These are phyloP conservation scores for Bubo scandiacus DNA, from an alignment of 2,113 vertebrate genomes.

Conservation along the genomic window DNA sequence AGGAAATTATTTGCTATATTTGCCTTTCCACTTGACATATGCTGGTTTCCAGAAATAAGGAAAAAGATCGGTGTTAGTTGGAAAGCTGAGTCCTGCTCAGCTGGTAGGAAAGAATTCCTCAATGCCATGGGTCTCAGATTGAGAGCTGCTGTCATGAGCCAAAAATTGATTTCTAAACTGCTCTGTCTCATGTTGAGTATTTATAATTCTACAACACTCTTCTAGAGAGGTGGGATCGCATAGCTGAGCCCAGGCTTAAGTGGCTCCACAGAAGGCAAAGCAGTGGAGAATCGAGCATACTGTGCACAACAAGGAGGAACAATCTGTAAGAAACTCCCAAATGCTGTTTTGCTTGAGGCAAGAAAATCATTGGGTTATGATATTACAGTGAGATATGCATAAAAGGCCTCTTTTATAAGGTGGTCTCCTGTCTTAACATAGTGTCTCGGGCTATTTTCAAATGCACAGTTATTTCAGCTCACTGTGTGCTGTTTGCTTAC, in stretches of 20 bases:
- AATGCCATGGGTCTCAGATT: background rate
- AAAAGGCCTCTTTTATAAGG: background rate
- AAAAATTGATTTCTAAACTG: background rate
- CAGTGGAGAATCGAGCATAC: background rate
- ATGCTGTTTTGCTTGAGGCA: background rate
- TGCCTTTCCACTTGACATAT: background rate
- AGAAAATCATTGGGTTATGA: background rate
- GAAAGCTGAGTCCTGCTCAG: background rate
- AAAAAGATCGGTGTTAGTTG: background rate
- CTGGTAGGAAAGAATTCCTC: background rate
- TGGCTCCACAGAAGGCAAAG: background rate
- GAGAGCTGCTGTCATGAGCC: background rate
- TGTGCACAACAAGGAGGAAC: accelerated
- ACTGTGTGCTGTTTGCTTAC: background rate
- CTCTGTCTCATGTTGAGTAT: background rate
- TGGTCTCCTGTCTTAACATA: background rate
- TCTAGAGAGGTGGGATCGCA: background rate
- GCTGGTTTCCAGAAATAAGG: background rate
- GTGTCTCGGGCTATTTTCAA: background rate
- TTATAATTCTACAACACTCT: background rate
- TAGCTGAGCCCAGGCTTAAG: background rate
- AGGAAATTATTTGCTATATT: background rate
- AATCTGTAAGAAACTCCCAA: background rate
- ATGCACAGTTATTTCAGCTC: background rate
- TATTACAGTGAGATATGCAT: background rate